These are phyloP conservation scores for Allophyes oxyacanthae DNA, from an alignment of 2,888 invertebrate species.

Conservation along the genomic window DNA sequence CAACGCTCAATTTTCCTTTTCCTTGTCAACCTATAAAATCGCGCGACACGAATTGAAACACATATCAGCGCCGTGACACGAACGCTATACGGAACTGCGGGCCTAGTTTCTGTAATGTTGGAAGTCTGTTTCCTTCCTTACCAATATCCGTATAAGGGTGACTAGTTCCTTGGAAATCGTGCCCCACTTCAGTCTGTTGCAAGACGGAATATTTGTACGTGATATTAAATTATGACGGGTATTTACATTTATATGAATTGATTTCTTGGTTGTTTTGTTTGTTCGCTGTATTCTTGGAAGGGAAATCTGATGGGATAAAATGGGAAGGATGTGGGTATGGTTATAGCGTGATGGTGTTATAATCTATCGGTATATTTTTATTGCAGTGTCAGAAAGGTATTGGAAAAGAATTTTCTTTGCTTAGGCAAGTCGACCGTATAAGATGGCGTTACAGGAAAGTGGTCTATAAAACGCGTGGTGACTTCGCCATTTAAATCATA, in stretches of 20 bases:
- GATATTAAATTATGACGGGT: slow-evolving; percentile 42
- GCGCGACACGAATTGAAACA: slow-evolving; percentile 44
- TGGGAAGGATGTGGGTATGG: no score
- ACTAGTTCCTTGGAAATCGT: slow-evolving; percentile 42
- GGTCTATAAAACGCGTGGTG: no score
- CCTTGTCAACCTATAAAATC: slow-evolving; percentile 40
- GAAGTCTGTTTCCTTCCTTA: slow-evolving; percentile 56
- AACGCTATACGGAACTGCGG: slow-evolving; percentile 26
- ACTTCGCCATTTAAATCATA: no score
- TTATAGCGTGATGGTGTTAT: no score
- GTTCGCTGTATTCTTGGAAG: slow-evolving; percentile 7
- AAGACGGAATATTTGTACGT: slow-evolving; percentile 20
- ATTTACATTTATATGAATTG: slow-evolving; percentile 32
- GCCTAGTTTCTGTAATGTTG: slow-evolving; percentile 56
- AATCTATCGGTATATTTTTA: no score
- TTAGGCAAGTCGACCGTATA: no score
- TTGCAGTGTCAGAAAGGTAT: no score
- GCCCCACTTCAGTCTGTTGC: slow-evolving; percentile 31
- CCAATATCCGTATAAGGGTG: slow-evolving; percentile 53
- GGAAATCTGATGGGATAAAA: slow-evolving; percentile 15
- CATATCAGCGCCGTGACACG: slow-evolving; percentile 43
- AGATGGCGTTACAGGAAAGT: no score
- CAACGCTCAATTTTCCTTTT: slow-evolving; percentile 40
- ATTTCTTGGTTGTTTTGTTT: slow-evolving; percentile 32
- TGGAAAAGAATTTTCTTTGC: no score